Conservation (phyloP, 2,888 invertebrate genomes). For the Mactromeris polynyma region DNA sequence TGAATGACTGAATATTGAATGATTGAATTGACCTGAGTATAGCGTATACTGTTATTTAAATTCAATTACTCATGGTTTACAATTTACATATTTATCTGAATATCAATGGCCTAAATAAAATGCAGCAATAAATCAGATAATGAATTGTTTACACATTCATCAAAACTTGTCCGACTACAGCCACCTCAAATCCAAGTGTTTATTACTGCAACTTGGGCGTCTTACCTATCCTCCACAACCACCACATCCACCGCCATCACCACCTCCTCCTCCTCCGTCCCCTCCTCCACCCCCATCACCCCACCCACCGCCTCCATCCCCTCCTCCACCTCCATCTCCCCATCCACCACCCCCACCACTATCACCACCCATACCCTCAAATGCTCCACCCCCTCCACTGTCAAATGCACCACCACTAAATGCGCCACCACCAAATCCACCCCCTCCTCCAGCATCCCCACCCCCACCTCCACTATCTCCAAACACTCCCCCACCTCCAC, state of each 20-base stretch:
- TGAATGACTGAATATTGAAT: no score
- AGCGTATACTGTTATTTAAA: no score
- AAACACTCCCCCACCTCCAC: conserved; percentile 51
- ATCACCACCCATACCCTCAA: conserved; percentile 23
- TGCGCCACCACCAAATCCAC: conserved; percentile 36
- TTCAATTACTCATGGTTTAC: no score
- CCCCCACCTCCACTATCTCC: conserved; percentile 41
- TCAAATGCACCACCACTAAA: conserved; percentile 54
- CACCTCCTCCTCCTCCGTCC: conserved; percentile 42
- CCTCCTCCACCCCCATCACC: conserved; percentile 53
- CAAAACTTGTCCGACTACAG: no score
- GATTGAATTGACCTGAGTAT: no score
- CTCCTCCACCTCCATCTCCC: conserved; percentile 47
- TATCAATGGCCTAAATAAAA: no score
- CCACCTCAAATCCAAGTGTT: no score
- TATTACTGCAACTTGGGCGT: no score
- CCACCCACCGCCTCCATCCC: conserved; percentile 43
- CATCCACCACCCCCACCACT: conserved; percentile 56
- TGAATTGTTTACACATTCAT: no score
- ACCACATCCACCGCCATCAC: conserved; percentile 50
- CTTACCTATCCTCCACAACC: conserved; percentile 48
- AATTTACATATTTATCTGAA: no score
- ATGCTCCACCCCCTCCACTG: conserved; percentile 46
- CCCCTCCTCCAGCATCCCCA: conserved; percentile 46
- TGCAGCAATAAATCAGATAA: no score